Evolutionary conservation across 1,140 invertebrate genomes (phyloP).

Genomic region (Tetragnatha versicolor): DNA sequence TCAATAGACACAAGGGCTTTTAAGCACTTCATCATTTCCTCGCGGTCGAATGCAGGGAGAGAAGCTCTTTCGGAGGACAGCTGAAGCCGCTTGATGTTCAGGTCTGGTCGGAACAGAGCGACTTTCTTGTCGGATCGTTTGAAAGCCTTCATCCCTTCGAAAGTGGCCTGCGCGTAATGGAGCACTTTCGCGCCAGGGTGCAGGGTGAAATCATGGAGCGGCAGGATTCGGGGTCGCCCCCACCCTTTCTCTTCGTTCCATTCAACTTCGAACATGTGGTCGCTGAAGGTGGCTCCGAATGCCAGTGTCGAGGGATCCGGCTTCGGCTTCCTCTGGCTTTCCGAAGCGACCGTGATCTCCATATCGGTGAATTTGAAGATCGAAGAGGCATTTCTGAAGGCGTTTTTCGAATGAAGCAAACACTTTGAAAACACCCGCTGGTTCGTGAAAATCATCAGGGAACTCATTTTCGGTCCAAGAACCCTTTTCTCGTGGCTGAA

Average conservation of each 20-base stretch:
- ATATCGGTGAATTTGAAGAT: slow-evolving; percentile 31
- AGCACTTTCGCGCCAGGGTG: slow-evolving; percentile 91
- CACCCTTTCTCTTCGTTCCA: slow-evolving; percentile 56
- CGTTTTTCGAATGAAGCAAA: too few relatives aligned
- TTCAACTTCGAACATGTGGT: slow-evolving; percentile 58
- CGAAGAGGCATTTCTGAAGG: too few relatives aligned
- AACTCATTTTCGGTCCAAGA: too few relatives aligned
- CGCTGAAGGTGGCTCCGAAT: slow-evolving; percentile 58
- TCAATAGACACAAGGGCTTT: slow-evolving; percentile 88
- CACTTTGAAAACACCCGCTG: too few relatives aligned
- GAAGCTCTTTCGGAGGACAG: slow-evolving; percentile 81
- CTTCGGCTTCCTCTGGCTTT: slow-evolving; percentile 74
- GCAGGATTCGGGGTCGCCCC: slow-evolving; percentile 52
- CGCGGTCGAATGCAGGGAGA: slow-evolving; percentile 87
- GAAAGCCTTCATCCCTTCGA: slow-evolving; percentile 99
- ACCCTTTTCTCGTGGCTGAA: too few relatives aligned
- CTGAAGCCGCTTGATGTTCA: slow-evolving; percentile 95
- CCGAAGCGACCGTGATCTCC: not conserved
- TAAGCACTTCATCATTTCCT: slow-evolving; percentile 89
- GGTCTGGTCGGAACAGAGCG: slow-evolving; percentile 90
- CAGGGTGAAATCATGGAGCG: slow-evolving; percentile 52
- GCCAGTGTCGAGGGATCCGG: slow-evolving; percentile 86
- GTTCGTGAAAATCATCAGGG: too few relatives aligned
- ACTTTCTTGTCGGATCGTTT: slow-evolving; percentile 92
- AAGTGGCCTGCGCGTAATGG: slow-evolving; percentile 93